Evolutionary conservation across 2,797 vertebrate genomes (phyloP), one percentile per base, ranked within the genome.

Genomic region (Acanthurus tractus): DNA sequence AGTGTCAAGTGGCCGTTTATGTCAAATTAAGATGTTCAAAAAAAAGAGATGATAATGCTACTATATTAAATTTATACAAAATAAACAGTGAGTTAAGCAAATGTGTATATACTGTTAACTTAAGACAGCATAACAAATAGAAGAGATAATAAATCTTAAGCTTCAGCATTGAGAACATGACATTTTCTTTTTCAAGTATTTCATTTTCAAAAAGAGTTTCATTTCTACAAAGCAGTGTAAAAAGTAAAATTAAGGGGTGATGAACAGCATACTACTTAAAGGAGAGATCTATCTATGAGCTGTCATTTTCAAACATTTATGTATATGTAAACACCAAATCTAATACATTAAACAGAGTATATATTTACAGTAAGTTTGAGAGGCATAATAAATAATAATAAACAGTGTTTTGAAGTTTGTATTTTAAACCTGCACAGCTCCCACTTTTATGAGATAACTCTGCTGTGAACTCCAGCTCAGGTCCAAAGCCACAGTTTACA

Each of bases 391-490:
- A 45, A 15, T 29, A 8, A 40, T 20, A 55, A 40, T 25, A n/a
- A 38, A 68, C 3, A 15, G 18, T 10, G 22, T 53, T 20, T 48
- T n/a, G 38, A 9, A 53, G 15, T 56, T 13, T n/a, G 49, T 55
- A 15, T 63, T 63, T 48, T 46, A 23, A 34, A 6, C 3, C 11
- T 62, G 46, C 38, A 25, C 59, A 29, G 77, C 56, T 77, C 18
- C 49, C 17, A 11, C 58, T 44, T 38, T 5, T 49, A 50, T 65
- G 64, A 10, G 20, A 74, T 53, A 74, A 56, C 64, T 73, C 48
- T 6, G 44, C 59, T 61, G 29, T 68, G 56, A 62, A 75, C 61
- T 62, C 46, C 76, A 66, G 66, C 74, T 70, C 42, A 5, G 54
- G 42, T 74, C 72, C 80, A 50, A 2, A 64, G 59, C 59, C 48